Evolutionary conservation across 2,888 invertebrate species (phyloP).

Genomic region (Phengaris alcon): DNA sequence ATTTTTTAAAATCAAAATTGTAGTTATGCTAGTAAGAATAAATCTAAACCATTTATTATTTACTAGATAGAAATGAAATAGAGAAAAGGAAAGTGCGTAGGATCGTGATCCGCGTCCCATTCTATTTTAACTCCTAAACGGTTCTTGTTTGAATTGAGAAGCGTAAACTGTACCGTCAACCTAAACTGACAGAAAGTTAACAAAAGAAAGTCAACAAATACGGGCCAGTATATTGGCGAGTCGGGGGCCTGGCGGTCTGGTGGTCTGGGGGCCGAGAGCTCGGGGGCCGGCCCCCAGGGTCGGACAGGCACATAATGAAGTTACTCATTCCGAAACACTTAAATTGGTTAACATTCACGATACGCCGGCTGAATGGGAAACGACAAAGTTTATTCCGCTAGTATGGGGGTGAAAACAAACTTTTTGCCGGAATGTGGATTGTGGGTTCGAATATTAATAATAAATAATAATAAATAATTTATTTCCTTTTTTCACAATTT

Average conservation of each 20-base stretch:
- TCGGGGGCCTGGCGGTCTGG: constrained; percentile 47
- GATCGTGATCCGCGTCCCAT: not conserved
- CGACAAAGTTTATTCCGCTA: not conserved
- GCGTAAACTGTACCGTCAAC: constrained; percentile 28
- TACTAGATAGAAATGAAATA: not conserved
- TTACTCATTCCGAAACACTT: not conserved
- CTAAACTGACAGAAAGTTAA: constrained; percentile 47
- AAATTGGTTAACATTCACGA: constrained; percentile 21
- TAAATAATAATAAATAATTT: too few relatives aligned
- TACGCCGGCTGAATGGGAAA: constrained; percentile 23
- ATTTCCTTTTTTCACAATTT: too few relatives aligned
- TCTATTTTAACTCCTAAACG: constrained; percentile 5
- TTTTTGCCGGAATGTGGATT: not conserved
- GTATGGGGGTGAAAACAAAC: constrained; percentile 10
- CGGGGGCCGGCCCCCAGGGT: constrained; percentile 28
- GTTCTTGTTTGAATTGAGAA: constrained; percentile 1
- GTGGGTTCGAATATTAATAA: too few relatives aligned
- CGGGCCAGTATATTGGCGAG: constrained; percentile 46
- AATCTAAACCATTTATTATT: too few relatives aligned
- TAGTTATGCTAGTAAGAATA: too few relatives aligned
- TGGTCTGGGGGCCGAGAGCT: constrained; percentile 48
- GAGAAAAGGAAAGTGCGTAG: not conserved
- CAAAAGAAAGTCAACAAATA: constrained; percentile 64
- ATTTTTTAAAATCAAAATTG: too few relatives aligned
- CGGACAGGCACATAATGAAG: constrained; percentile 17